A percentile compares a stretch with the other conserved stretches of the same genome.
Conservation (phyloP, 1,140 invertebrate genomes). For the Polypedilum pembai region DNA sequence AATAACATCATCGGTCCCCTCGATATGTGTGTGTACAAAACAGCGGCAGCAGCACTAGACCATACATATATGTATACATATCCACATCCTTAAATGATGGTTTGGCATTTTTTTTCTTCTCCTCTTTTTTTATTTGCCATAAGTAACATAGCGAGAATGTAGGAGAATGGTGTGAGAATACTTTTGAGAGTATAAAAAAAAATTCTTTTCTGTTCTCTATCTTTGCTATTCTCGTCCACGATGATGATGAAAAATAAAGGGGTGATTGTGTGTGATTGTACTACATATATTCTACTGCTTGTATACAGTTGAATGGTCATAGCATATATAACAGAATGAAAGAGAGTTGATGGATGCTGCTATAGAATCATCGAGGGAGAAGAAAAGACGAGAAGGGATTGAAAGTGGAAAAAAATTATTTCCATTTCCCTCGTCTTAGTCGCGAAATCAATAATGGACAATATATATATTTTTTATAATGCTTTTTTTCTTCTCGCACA, state of each 20-base stretch:
- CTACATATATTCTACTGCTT: too few species aligned
- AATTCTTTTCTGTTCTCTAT: not conserved
- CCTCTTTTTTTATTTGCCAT: not conserved
- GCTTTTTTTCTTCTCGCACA: not conserved
- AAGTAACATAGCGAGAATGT: not conserved
- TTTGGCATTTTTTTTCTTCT: not conserved
- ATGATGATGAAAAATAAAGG: not conserved
- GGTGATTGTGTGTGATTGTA: conserved; percentile 1
- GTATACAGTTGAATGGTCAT: conserved; percentile 17
- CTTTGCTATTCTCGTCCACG: not conserved
- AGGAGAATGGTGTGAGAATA: not conserved
- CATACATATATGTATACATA: not conserved
- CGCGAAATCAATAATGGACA: conserved; percentile 26
- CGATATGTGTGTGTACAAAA: not conserved
- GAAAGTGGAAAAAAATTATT: not conserved
- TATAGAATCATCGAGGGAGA: not conserved
- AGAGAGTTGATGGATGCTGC: not conserved
- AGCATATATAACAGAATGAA: not conserved
- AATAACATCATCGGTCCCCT: conserved; percentile 23
- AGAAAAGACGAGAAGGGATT: not conserved
- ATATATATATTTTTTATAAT: not conserved
- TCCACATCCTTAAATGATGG: conserved; percentile 27
- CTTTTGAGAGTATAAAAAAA: not conserved
- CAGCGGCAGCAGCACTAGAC: not conserved
- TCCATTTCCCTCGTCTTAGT: not conserved